phyloP scores from a whole-genome alignment of 2,797 vertebrate species.

The Coilia nasus region DNA sequence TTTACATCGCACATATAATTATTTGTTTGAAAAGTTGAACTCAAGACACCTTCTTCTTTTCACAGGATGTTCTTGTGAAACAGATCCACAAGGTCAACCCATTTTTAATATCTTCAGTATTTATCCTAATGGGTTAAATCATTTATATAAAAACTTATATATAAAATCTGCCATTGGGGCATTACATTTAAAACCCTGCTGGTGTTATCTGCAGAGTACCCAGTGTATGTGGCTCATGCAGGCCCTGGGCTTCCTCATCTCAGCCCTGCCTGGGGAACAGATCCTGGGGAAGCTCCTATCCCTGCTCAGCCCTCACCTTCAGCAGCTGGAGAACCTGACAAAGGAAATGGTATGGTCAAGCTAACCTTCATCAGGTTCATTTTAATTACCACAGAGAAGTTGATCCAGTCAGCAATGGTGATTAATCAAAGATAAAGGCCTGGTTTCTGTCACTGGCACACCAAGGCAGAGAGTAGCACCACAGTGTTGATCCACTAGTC shows the following conservation, averaged over 20 bases:
- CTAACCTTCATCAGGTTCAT: not conserved
- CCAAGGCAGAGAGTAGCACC: not conserved
- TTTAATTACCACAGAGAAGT: not conserved
- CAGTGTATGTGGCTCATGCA: conserved; percentile 99
- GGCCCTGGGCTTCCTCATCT: conserved; percentile 95
- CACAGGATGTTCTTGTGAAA: conserved; percentile 90
- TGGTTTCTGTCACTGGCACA: not conserved
- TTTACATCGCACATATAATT: not conserved
- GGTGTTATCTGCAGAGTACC: conserved; percentile 82
- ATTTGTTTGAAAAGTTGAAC: not conserved
- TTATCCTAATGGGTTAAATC: no score
- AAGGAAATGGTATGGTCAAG: conserved; percentile 80
- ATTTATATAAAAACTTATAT: not conserved
- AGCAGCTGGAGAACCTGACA: conserved; percentile 89
- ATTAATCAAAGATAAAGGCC: not conserved
- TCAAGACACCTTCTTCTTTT: conserved; percentile 41
- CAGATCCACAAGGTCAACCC: conserved; percentile 94
- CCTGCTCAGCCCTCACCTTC: conserved; percentile 91
- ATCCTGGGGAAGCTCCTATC: conserved; percentile 89
- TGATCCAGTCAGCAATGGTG: not conserved
- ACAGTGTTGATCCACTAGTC: no score
- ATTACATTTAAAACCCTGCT: not conserved
- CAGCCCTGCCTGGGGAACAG: conserved; percentile 88
- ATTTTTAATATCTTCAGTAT: not conserved
- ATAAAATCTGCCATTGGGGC: not conserved